Conservation (phyloP, 1,140 invertebrate species). For the Orussus abietinus region DNA sequence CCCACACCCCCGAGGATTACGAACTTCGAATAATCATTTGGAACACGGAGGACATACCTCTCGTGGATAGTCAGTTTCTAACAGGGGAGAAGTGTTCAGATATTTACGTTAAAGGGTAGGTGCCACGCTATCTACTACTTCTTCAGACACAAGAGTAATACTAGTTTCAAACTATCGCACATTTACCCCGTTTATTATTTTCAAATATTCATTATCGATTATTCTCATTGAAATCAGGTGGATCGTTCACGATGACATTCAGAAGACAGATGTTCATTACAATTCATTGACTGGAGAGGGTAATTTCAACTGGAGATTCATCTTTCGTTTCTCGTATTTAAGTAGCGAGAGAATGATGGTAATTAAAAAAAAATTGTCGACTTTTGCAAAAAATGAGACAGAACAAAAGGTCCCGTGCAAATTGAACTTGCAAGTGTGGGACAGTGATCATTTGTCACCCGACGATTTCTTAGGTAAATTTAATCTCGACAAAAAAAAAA, state of each 20-base stretch:
- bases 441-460: conserved; percentile 72
- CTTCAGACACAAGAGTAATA: too few species aligned
- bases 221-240: conserved; percentile 62
- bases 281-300: conserved; percentile 76
- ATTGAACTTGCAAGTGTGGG: conserved; percentile 67
- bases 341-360: conserved; percentile 75
- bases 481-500: too few species aligned
- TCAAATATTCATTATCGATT: too few species aligned
- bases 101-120: conserved; percentile 82
- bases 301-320: conserved; percentile 88
- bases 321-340: conserved; percentile 78
- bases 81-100: conserved; percentile 78
- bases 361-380: conserved; percentile 44
- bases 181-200: conserved; percentile 1
- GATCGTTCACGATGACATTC: conserved; percentile 68
- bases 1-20: conserved; percentile 69
- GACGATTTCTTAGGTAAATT: conserved; percentile 77
- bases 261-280: conserved; percentile 80
- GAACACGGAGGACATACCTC: conserved; percentile 71
- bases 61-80: conserved; percentile 74
- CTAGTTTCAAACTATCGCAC: too few species aligned
- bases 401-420: conserved; percentile 65
- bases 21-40: conserved; percentile 82
- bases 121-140: too few species aligned
- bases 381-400: conserved; percentile 62